Conservation (phyloP, 1,140 invertebrate species). For the Helicoverpa zea region DNA sequence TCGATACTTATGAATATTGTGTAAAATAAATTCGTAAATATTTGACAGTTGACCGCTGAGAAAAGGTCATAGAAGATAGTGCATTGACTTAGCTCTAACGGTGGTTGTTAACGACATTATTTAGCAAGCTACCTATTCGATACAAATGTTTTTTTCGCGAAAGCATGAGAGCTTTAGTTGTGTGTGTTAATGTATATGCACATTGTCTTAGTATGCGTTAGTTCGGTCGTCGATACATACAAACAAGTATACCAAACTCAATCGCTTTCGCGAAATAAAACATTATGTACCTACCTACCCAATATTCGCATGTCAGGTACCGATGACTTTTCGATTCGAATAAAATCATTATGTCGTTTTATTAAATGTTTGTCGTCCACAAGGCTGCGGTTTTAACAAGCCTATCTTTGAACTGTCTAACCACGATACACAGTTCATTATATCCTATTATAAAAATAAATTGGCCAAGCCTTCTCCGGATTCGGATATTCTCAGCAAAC, state of each 20-base stretch:
- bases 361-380: background rate
- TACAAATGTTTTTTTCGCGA: background rate
- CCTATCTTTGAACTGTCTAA: background rate
- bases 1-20: slow-evolving; percentile 39
- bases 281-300: no score
- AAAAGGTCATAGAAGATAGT: slow-evolving; percentile 44
- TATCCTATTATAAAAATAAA: slow-evolving; percentile 45
- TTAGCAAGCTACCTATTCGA: slow-evolving; percentile 4
- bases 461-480: slow-evolving; percentile 26
- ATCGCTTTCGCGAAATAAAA: no score
- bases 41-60: slow-evolving; percentile 28
- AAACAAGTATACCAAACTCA: no score
- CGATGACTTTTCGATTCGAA: slow-evolving; percentile 17
- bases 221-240: no score
- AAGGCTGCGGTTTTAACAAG: slow-evolving; percentile 32
- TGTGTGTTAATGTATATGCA: no score
- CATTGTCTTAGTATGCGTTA: no score
- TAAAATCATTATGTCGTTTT: slow-evolving; percentile 25
- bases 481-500: slow-evolving; percentile 22
- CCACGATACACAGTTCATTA: slow-evolving; percentile 20
- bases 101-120: slow-evolving; percentile 26
- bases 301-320: slow-evolving; percentile 7
- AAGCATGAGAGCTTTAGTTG: no score
- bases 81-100: slow-evolving; percentile 46
- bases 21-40: slow-evolving; percentile 39